phyloP scores from a whole-genome alignment of 2,888 invertebrate species.

The Lithophane semibrunnea region DNA sequence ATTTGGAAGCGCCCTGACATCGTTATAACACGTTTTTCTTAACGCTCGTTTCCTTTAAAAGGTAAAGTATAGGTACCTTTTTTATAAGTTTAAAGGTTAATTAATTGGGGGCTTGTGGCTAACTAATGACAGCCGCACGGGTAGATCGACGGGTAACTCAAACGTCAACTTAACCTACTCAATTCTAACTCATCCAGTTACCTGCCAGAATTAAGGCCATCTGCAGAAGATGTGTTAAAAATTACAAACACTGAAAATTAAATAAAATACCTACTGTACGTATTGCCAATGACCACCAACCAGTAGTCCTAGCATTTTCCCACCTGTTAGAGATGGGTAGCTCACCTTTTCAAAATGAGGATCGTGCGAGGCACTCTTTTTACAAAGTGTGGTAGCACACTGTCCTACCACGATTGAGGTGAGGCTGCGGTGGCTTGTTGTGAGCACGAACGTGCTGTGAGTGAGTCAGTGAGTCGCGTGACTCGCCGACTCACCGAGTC shows the following conservation, averaged over 20 bases:
- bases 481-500: too few species aligned
- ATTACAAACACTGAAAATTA: neutral
- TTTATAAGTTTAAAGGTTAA: neutral
- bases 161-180: neutral
- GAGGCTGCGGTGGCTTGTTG: too few species aligned
- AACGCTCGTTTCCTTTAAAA: neutral
- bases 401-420: too few species aligned
- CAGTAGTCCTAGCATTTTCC: too few species aligned
- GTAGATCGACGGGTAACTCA: neutral
- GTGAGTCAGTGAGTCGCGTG: too few species aligned
- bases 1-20: slow-evolving; percentile 67
- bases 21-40: slow-evolving; percentile 46
- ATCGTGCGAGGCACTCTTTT: too few species aligned
- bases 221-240: neutral
- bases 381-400: too few species aligned
- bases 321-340: too few species aligned
- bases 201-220: neutral
- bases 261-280: neutral
- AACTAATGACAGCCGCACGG: too few species aligned
- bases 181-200: neutral
- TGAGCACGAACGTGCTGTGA: too few species aligned
- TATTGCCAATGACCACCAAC: neutral
- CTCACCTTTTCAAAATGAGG: too few species aligned
- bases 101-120: too few species aligned
- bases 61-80: neutral